Evolutionary conservation across 2,113 vertebrate genomes (phyloP), one percentile per base, ranked within the genome.

Genomic region (Cynoglossus semilaevis): DNA sequence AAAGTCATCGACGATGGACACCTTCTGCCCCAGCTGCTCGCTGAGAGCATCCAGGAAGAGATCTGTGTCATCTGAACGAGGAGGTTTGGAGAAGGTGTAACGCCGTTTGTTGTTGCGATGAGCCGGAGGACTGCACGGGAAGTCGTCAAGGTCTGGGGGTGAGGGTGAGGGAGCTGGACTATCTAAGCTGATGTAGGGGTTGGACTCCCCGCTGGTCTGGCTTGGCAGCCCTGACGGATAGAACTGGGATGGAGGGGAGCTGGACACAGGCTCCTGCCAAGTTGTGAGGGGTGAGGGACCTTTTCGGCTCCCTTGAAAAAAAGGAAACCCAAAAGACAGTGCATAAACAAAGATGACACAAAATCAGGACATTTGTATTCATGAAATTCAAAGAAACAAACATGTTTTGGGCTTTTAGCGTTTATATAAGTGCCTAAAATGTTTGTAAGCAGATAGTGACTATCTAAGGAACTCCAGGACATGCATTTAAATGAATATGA

Each of bases 131-230:
- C 93, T 94, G 7, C 88, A 90, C 0, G 88, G 82, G 16, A 85
- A 87, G 41, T 83, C 55, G 0, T 77, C n/a, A 38, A 86, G 90
- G 61, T 92, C 91, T 7, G 95, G 91, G 2, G 96, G 94, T 7
- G 96, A 96, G 0, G 96, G 94, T 8, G 96, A 97, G 0, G 91
- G 90, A 1, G 91, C 89, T 1, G 94, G 92, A 79, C 96, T 96
- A 86, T 99, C 96, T 41, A 99, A 88, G 88, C 95, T 98, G 52
- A 97, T 92, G 5, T 99, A 99, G 11, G 95, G 96, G 80, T 98
- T 97, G 52, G 94, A 97, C 72, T 99, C 96, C 0, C 89, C 94
- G 83, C 95, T 98, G 85, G 87, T 93, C 29, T 95, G 96, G n/a
- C 92, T 94, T 1, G 92, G 92, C 62, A 92, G 82, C n/a, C 85